Conservation (phyloP, 2,113 vertebrate species). For the Pseudorasbora parva region DNA sequence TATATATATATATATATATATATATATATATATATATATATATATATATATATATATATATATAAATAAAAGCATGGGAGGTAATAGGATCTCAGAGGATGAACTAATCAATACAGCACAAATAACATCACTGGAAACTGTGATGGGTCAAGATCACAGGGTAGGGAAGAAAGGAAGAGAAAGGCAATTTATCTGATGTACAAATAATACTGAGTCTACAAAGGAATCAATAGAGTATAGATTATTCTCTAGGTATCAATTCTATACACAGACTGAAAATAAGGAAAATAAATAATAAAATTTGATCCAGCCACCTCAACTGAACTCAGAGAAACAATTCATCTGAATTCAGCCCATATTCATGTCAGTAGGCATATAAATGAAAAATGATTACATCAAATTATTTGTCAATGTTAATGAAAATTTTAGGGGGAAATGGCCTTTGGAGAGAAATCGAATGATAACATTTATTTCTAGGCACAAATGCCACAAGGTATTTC, state of each 20-base stretch:
- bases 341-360: neutral
- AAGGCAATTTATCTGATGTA: constrained; percentile 14
- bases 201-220: neutral
- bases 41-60: neutral
- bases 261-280: neutral
- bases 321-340: neutral
- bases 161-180: neutral
- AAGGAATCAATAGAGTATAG: constrained; percentile 17
- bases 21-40: neutral
- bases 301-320: neutral
- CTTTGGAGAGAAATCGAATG: neutral
- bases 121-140: neutral
- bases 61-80: neutral
- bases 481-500: neutral
- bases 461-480: neutral
- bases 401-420: neutral
- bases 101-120: constrained; percentile 50
- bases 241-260: constrained; percentile 26
- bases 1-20: no score
- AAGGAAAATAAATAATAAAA: neutral
- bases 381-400: neutral
- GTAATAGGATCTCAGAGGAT: constrained; percentile 34
- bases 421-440: neutral
- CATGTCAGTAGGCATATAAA: neutral
- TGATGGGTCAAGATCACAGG: neutral